These are phyloP conservation scores for Ivindomyrus marchei DNA, from an alignment of 2,113 vertebrate genomes.

Conservation along the genomic window DNA sequence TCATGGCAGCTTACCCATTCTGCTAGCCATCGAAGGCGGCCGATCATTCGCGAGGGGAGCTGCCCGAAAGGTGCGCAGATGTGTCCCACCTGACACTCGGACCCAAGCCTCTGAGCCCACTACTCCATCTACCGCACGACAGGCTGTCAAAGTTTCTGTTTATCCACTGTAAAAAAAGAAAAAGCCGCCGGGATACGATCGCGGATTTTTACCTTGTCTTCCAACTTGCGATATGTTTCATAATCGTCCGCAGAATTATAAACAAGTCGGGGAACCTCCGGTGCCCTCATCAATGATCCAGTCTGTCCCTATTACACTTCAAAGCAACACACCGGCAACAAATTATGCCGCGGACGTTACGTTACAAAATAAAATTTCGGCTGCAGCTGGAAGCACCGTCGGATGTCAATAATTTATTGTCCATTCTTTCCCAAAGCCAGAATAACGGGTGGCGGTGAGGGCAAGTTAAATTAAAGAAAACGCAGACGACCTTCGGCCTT, in stretches of 20 bases:
- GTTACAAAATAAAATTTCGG: constrained; percentile 47
- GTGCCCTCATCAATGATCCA: background rate
- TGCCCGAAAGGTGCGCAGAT: background rate
- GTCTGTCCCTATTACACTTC: background rate
- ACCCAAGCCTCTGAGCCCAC: background rate
- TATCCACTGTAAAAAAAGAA: background rate
- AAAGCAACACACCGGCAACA: background rate
- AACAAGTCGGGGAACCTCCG: background rate
- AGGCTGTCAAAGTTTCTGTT: background rate
- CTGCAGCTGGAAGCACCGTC: constrained; percentile 59
- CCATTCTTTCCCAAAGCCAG: constrained; percentile 33
- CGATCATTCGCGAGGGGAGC: background rate
- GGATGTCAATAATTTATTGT: constrained; percentile 58
- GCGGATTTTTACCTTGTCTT: background rate
- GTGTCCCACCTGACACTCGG: constrained; percentile 5
- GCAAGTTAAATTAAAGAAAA: constrained; percentile 2
- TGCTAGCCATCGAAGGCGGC: background rate
- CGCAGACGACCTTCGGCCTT: constrained; percentile 14
- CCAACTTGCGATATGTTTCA: constrained; percentile 14
- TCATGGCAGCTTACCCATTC: background rate
- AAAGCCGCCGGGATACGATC: background rate
- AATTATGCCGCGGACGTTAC: constrained; percentile 4
- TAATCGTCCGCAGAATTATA: constrained; percentile 9
- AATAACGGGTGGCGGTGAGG: constrained; percentile 35
- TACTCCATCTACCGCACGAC: background rate